phyloP scores from a whole-genome alignment of 2,888 invertebrate species.

The Brachypalpus laphriformis region DNA sequence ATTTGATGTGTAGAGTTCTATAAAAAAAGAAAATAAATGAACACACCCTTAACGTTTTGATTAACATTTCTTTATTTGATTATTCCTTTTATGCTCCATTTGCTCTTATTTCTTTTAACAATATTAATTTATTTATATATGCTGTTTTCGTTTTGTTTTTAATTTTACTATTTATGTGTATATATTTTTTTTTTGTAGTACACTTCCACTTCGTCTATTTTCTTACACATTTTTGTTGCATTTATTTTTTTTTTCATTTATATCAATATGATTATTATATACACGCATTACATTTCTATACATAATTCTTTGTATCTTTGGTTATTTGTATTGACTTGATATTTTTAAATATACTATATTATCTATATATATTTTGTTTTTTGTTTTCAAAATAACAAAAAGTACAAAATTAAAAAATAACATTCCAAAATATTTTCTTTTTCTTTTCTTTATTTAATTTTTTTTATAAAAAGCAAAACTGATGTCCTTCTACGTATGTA shows the following conservation, averaged over 20 bases:
- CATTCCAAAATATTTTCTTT: constrained; percentile 61
- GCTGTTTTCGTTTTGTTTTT: constrained; percentile 5
- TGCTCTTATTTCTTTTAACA: constrained; percentile 59
- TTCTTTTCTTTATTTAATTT: constrained; percentile 15
- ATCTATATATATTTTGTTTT: constrained; percentile 2
- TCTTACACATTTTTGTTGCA: constrained; percentile 30
- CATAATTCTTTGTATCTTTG: constrained; percentile 33
- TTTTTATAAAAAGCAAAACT: constrained; percentile 62
- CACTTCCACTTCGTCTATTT: constrained; percentile 10
- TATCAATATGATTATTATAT: constrained; percentile 66
- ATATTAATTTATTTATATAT: constrained; percentile 48
- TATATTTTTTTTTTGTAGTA: constrained; percentile 23
- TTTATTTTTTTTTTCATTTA: constrained; percentile 13
- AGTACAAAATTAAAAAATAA: constrained; percentile 71
- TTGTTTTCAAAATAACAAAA: constrained; percentile 47
- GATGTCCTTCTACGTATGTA: constrained; percentile 44
- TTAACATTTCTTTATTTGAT: constrained; percentile 73
- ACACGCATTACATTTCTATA: constrained; percentile 52
- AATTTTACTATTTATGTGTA: constrained; percentile 33
- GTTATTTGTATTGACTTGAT: constrained; percentile 47
- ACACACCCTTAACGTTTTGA: constrained; percentile 58
- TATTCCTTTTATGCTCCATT: constrained; percentile 66
- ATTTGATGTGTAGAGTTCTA: too few relatives aligned
- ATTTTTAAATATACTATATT: constrained; percentile 24
- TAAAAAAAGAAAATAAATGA: too few relatives aligned